phyloP scores from a whole-genome alignment of 2,113 vertebrate species.

The Capra hircus region DNA sequence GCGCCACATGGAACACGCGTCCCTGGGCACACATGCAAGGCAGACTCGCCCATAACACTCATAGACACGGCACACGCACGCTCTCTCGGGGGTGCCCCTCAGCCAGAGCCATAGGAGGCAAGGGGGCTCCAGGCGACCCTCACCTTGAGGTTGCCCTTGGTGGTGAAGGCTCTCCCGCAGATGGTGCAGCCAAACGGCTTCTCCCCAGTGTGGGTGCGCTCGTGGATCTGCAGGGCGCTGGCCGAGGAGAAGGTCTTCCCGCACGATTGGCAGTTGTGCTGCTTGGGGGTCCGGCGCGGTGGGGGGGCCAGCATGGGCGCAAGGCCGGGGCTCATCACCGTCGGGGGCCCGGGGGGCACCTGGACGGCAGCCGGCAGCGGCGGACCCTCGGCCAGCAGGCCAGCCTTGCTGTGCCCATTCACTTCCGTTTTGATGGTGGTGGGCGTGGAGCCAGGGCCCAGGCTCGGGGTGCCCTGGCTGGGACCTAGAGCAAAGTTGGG shows the following conservation, averaged over 20 bases:
- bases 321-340: slow-evolving; percentile 91
- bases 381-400: slow-evolving; percentile 89
- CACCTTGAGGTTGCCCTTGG: slow-evolving; percentile 99
- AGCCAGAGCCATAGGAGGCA: not conserved
- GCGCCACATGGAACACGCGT: rapidly evolving
- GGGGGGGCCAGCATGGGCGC: slow-evolving; percentile 96
- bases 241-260: slow-evolving; percentile 99
- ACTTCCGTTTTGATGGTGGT: slow-evolving; percentile 98
- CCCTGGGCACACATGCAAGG: no score
- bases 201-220: slow-evolving; percentile 98
- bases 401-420: slow-evolving; percentile 93
- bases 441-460: slow-evolving; percentile 90
- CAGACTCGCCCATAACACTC: not conserved
- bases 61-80: not conserved
- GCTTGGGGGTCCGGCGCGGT: slow-evolving; percentile 96
- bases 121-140: slow-evolving; percentile 56
- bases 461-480: slow-evolving; percentile 91
- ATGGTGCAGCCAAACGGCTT: slow-evolving; percentile 98
- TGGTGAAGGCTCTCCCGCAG: slow-evolving; percentile 99
- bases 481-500: slow-evolving; percentile 86
- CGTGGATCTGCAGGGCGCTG: slow-evolving; percentile 98
- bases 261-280: slow-evolving; percentile 99
- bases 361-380: slow-evolving; percentile 90
- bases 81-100: not conserved
- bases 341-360: slow-evolving; percentile 89